Percentiles rank a stretch among this genome's conserved stretches.
phyloP scores from a whole-genome alignment of 2,888 invertebrate genomes.

The Trachelus troglodyta region DNA sequence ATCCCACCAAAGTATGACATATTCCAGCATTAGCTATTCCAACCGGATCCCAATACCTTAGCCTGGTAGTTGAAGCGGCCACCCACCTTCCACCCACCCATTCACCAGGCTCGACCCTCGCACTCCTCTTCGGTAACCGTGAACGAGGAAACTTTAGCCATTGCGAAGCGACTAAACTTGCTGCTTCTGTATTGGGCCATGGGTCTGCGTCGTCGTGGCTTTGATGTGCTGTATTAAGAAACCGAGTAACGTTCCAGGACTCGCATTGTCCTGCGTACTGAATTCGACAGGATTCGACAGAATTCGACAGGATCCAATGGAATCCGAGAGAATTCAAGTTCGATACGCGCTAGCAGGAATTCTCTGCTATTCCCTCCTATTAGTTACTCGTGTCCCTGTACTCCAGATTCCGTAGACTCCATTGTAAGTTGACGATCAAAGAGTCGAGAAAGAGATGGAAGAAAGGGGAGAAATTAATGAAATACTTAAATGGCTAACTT shows the following conservation, averaged over 20 bases:
- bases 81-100: not conserved
- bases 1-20: slow-evolving; percentile 55
- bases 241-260: not conserved
- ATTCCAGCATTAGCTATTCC: slow-evolving; percentile 52
- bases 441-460: too few species aligned
- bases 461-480: slow-evolving; percentile 18
- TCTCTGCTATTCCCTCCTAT: too few species aligned
- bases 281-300: too few species aligned
- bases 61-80: not conserved
- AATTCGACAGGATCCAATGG: too few species aligned
- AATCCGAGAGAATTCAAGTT: too few species aligned
- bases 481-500: slow-evolving; percentile 43
- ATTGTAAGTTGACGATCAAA: too few species aligned
- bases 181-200: slow-evolving; percentile 7
- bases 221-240: slow-evolving; percentile 1
- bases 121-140: slow-evolving; percentile 36
- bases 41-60: slow-evolving; percentile 44
- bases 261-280: too few species aligned
- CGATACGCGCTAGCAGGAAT: too few species aligned
- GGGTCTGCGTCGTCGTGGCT: not conserved
- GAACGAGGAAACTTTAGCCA: slow-evolving; percentile 49
- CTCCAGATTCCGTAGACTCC: too few species aligned
- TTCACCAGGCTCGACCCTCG: slow-evolving; percentile 18
- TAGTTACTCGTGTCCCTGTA: too few species aligned
- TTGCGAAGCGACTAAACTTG: slow-evolving; percentile 30